Percentiles rank a stretch among this genome's conserved stretches.
These are phyloP conservation scores for Scrobipalpa atriplicella DNA, from an alignment of 2,888 invertebrate species.

Conservation along the genomic window DNA sequence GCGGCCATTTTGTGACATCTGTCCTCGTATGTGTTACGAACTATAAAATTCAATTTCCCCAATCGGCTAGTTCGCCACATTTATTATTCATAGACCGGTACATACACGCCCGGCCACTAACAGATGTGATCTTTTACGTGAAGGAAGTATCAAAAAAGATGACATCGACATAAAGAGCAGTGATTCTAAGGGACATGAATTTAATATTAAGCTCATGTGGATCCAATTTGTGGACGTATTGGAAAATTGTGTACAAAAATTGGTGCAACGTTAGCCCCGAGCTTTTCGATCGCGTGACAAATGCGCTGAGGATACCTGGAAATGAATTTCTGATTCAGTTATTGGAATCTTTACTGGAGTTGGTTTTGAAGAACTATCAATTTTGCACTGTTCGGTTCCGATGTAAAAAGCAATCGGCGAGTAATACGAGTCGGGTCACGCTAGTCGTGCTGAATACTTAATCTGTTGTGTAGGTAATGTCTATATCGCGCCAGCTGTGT, in stretches of 20 bases:
- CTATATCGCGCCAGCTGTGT: conserved; percentile 63
- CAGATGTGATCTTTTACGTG: conserved; percentile 82
- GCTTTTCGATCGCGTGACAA: conserved; percentile 61
- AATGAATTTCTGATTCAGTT: conserved; percentile 57
- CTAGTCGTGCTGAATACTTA: conserved; percentile 60
- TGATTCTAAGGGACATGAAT: conserved; percentile 68
- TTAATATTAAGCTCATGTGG: conserved; percentile 62
- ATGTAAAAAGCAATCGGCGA: conserved; percentile 46
- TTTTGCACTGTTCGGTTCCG: conserved; percentile 46
- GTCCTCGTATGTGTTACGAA: conserved; percentile 80
- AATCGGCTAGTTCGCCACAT: conserved; percentile 79
- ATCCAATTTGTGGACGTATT: conserved; percentile 58
- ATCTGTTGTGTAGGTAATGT: conserved; percentile 59
- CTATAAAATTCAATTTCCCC: conserved; percentile 83
- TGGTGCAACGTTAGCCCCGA: conserved; percentile 48
- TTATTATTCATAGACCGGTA: conserved; percentile 81
- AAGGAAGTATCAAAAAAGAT: conserved; percentile 75
- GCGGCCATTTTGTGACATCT: conserved; percentile 80
- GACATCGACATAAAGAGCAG: conserved; percentile 64
- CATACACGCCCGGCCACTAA: conserved; percentile 77
- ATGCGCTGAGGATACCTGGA: conserved; percentile 43
- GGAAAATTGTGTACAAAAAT: conserved; percentile 46
- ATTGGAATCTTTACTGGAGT: conserved; percentile 51
- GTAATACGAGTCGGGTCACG: conserved; percentile 60
- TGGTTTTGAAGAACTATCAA: conserved; percentile 56